Conservation (phyloP, 2,113 vertebrate species). For the Malurus cyaneus region DNA sequence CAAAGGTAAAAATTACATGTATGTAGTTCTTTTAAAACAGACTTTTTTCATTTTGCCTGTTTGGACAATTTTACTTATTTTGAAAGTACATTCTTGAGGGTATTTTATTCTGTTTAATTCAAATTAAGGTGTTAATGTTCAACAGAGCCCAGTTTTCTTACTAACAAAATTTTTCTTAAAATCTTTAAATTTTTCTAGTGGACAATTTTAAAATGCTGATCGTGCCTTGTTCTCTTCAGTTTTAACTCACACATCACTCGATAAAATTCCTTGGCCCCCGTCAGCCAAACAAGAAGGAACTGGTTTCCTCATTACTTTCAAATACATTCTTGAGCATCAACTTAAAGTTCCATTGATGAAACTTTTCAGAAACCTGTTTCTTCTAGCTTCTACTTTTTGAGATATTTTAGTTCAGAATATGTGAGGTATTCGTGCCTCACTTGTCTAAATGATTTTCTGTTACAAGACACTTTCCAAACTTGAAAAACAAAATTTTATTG, state of each 20-base stretch:
- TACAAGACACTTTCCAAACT: not conserved
- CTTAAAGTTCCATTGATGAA: not conserved
- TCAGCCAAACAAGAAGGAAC: not conserved
- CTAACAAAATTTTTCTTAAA: not conserved
- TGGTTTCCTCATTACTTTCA: not conserved
- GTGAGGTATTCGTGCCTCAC: not conserved
- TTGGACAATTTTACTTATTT: not conserved
- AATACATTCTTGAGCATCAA: not conserved
- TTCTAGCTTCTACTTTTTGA: not conserved
- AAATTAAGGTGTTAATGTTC: not conserved
- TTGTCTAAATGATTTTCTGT: not conserved
- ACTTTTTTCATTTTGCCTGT: not conserved
- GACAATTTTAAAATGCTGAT: not conserved
- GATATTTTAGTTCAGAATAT: not conserved
- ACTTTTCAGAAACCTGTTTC: not conserved
- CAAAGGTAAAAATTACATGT: not conserved
- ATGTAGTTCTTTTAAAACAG: not conserved
- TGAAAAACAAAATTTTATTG: not conserved
- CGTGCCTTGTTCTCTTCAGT: not conserved
- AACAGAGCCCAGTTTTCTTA: not conserved
- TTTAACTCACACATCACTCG: not conserved
- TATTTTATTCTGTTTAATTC: not conserved
- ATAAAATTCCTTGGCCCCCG: not conserved
- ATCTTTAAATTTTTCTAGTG: not conserved
- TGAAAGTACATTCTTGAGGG: not conserved